Evolutionary conservation across 2,113 vertebrate species (phyloP).

Genomic region (Microcebus jonahi): DNA sequence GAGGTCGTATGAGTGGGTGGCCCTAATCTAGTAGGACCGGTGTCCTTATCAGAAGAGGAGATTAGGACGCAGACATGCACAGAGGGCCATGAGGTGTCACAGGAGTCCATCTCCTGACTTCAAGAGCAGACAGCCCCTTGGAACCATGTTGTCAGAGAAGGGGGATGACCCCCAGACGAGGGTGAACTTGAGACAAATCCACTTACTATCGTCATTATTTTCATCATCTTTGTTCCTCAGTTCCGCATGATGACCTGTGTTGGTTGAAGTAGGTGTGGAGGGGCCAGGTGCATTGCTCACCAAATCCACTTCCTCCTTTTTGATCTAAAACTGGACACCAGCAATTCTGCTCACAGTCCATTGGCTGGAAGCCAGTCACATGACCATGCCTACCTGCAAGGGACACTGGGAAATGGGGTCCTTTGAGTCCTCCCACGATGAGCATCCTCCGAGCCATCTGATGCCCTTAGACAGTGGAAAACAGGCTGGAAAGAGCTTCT

Average conservation of each 20-base stretch:
- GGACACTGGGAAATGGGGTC: not conserved
- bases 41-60: not conserved
- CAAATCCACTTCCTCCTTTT: not conserved
- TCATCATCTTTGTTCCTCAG: not conserved
- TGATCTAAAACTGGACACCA: not conserved
- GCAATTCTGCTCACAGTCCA: not conserved
- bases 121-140: not conserved
- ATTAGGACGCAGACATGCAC: not conserved
- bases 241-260: not conserved
- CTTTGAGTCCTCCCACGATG: not conserved
- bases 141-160: not conserved
- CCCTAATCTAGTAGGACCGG: too few relatives aligned
- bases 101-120: not conserved
- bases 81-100: not conserved
- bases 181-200: too few relatives aligned
- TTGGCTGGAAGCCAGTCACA: not conserved
- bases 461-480: not conserved
- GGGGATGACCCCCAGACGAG: not conserved
- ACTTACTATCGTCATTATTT: not conserved
- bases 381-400: not conserved
- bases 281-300: not conserved
- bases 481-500: not conserved
- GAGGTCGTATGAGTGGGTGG: not conserved
- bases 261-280: not conserved
- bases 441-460: not conserved